These are phyloP conservation scores for Protobothrops mucrosquamatus DNA, from an alignment of 2,113 vertebrate species.

Conservation along the genomic window DNA sequence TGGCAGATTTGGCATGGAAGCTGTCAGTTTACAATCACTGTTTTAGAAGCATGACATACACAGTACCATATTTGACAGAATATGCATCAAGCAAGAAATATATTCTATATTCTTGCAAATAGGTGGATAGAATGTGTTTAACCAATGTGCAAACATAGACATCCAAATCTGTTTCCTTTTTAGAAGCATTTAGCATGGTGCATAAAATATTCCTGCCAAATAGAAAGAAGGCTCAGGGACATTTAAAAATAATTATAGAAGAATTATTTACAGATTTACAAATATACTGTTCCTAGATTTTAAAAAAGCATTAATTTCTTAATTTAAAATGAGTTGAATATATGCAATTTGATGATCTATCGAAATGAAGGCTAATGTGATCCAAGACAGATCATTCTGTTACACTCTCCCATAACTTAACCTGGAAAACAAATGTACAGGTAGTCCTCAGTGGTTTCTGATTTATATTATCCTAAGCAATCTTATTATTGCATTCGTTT, in stretches of 20 bases:
- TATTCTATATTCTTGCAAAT: conserved; percentile 33
- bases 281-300: neutral
- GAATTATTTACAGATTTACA: conserved; percentile 16
- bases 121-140: neutral
- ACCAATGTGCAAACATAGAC: conserved; percentile 22
- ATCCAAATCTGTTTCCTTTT: conserved; percentile 42
- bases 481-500: neutral
- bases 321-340: neutral
- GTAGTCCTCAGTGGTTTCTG: neutral
- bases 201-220: conserved; percentile 37
- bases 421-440: conserved; percentile 8
- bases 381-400: conserved; percentile 46
- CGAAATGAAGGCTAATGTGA: conserved; percentile 17
- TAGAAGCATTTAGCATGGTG: conserved; percentile 16
- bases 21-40: conserved; percentile 1
- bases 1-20: neutral
- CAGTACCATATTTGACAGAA: neutral
- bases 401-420: conserved; percentile 39
- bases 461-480: neutral
- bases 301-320: neutral
- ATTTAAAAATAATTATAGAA: conserved; percentile 37
- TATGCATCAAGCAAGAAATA: neutral
- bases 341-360: conserved; percentile 43
- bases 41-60: neutral
- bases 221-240: conserved; percentile 21